Evolutionary conservation across 1,140 invertebrate species (phyloP), one percentile per base, ranked within the genome.

Genomic region (Pentalonia nigronervosa): DNA sequence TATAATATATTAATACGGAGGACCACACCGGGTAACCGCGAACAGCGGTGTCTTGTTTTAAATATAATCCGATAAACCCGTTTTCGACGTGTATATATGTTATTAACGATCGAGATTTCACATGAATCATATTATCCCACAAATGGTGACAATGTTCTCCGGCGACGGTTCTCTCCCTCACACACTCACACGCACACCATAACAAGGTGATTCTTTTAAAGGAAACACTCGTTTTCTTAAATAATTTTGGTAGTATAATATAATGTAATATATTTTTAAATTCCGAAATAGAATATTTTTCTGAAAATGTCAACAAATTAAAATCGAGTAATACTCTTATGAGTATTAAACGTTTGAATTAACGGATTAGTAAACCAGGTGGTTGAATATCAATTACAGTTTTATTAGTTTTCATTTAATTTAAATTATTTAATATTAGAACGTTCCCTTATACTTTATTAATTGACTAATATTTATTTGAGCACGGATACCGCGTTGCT

Each of bases 31-130:
- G 86, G 86, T 48, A 87, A 87, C 86, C 86, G 30, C 30, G 14
- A 87, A 87, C 86, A 87, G 17, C 47, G n/a, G 17, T 87, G 20
- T 87, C 50, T 36, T 34, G 48, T 89, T 53, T 50, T 25, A 53
- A 87, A 89, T 76, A 86, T 50, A 53, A 89, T 89, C 87, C 48
- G n/a, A 89, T 53, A 89, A 89, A 36, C 48, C 48, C 87, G 87
- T 89, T 50, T 50, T 89, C n/a, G 47, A 89, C 87, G 87, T 36
- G 48, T 36, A 53, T 30, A 76, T 76, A 86, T 47, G 25, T 17
- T 89, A 89, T 89, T 89, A 89, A 89, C 87, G 34, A 53, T 53
- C 48, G n/a, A 89, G 87, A 50, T 89, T 89, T 53, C 87, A 7
- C 86, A 88, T 88, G 87, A 53, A 89, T 89, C 47, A 89, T 50